phyloP scores from a whole-genome alignment of 2,888 invertebrate genomes.

The Stomorhina lunata region DNA sequence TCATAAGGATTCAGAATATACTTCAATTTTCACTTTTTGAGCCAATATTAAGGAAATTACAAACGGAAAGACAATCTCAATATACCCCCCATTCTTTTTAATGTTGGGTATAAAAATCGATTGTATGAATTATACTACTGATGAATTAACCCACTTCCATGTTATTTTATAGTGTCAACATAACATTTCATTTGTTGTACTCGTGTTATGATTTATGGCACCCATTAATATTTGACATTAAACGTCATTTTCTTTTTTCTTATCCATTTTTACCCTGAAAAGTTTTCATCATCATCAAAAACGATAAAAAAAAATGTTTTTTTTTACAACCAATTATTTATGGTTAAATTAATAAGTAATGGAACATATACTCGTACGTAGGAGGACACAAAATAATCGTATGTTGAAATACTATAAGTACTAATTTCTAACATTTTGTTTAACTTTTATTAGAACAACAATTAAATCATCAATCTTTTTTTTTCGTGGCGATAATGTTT shows the following conservation, averaged over 20 bases:
- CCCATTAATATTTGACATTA: constrained; percentile 65
- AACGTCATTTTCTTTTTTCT: neutral
- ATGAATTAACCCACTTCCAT: neutral
- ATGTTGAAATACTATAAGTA: too few species aligned
- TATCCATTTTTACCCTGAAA: neutral
- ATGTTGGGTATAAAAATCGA: neutral
- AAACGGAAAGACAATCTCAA: too few species aligned
- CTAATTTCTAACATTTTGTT: constrained; percentile 29
- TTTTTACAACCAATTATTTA: constrained; percentile 55
- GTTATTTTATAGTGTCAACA: constrained; percentile 37
- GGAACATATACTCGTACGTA: neutral
- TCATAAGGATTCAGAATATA: too few species aligned
- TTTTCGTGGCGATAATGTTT: constrained; percentile 43
- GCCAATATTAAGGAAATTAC: too few species aligned
- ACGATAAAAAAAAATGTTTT: neutral
- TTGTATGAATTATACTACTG: constrained; percentile 14
- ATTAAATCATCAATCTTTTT: constrained; percentile 62
- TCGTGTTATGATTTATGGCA: constrained; percentile 67
- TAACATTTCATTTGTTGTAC: constrained; percentile 27
- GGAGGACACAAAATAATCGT: too few species aligned
- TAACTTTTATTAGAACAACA: constrained; percentile 49
- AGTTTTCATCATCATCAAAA: neutral
- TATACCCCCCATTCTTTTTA: too few species aligned
- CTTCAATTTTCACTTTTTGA: too few species aligned
- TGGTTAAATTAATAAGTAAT: constrained; percentile 51